Conservation (phyloP, 2,113 vertebrate species). For the Anser brachyrhynchus region DNA sequence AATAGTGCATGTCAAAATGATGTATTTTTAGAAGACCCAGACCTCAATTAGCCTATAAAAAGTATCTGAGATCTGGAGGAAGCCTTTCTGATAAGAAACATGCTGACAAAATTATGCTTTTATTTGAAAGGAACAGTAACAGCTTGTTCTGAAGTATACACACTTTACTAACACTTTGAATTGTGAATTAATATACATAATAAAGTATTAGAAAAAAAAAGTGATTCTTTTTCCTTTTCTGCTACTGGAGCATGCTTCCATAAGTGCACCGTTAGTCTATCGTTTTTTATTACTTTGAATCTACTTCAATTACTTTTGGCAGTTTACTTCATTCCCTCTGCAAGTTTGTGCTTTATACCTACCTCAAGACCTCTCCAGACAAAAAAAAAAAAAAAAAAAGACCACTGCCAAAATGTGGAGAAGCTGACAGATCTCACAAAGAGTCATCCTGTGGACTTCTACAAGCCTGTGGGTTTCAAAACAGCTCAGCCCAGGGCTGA, state of each 20-base stretch:
- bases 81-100: slow-evolving; percentile 24
- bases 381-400: neutral
- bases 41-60: neutral
- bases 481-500: no score
- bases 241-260: neutral
- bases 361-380: neutral
- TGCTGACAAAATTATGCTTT: neutral
- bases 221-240: neutral
- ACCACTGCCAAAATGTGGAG: neutral
- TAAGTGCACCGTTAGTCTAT: neutral
- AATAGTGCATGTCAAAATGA: slow-evolving; percentile 9
- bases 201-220: neutral
- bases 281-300: neutral
- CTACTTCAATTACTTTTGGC: neutral
- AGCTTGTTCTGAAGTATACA: neutral
- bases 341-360: neutral
- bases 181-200: neutral
- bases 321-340: neutral
- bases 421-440: neutral
- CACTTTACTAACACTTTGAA: neutral
- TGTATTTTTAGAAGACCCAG: neutral
- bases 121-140: slow-evolving; percentile 1
- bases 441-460: neutral
- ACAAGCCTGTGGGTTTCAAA: neutral
- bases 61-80: neutral